Evolutionary conservation across 2,888 invertebrate species (phyloP).

Genomic region (Philonicus albiceps): DNA sequence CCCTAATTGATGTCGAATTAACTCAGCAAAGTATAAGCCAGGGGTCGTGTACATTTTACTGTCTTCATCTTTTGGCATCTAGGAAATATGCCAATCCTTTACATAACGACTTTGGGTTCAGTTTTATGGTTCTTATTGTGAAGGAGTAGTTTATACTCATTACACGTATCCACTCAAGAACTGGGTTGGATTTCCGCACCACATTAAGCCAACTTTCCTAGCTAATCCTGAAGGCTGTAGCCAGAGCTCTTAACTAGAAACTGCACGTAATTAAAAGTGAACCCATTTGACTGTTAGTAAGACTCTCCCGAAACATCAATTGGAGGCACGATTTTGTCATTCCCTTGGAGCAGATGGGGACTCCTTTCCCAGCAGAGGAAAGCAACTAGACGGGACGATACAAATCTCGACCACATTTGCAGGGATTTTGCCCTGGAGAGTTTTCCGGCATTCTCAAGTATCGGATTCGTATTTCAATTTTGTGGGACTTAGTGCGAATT

Average conservation of each 20-base stretch:
- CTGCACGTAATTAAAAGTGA: constrained; percentile 49
- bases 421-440: constrained; percentile 43
- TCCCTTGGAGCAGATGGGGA: not conserved
- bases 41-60: constrained; percentile 24
- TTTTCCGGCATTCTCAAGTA: constrained; percentile 35
- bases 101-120: not conserved
- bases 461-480: constrained; percentile 50
- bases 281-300: constrained; percentile 41
- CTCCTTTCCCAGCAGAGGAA: not conserved
- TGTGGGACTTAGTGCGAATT: constrained; percentile 49
- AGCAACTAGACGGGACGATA: constrained; percentile 2
- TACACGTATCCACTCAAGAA: constrained; percentile 35
- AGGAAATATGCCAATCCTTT: constrained; percentile 34
- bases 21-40: constrained; percentile 19
- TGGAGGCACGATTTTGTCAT: not conserved
- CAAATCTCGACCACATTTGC: constrained; percentile 49
- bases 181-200: constrained; percentile 46
- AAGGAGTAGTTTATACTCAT: constrained; percentile 21
- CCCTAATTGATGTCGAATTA: constrained; percentile 37
- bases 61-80: constrained; percentile 28
- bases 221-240: constrained; percentile 43
- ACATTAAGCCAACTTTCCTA: constrained; percentile 46
- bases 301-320: constrained; percentile 20
- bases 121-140: not conserved
- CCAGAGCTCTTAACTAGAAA: constrained; percentile 45